Base-by-base conservation (phyloP, 2,888 invertebrate species). In the Andrena trimmerana region DNA sequence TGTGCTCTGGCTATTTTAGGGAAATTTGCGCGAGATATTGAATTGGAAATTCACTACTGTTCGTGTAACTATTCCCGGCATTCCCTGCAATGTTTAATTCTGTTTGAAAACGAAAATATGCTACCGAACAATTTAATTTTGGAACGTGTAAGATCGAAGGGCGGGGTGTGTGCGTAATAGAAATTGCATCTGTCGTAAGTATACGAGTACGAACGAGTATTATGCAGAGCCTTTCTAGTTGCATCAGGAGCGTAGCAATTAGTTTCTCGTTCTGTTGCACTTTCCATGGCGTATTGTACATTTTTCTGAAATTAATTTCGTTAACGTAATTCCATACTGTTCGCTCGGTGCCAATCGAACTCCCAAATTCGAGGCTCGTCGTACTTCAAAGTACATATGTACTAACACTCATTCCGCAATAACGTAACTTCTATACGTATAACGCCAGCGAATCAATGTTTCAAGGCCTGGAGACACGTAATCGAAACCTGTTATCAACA, bases 291-390 rank as follows among this genome's bases (percentile, higher is more conserved):
- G 24, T 78, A 83, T 72, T 62, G 63, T 16, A 78, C 74, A 79
- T 84, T 87, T 80, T 81, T 78, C 57, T 62, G 13, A 27, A 74
- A 76, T 72, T 62, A 82, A 81, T 76, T 84, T 52, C 57, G 5
- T 62, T 13, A 6, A 42, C 24, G 5, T 31, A 16, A 42, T 16
- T 16, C 42, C 16, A 42, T 5, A 16, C 42, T 24, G 4, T 48
- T 48, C 48, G 20, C 24, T 0, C 20, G 57, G 4, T 24, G 24
- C 27, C 10, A 27, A 57, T 57, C 10, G 20, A 20, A 24, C 54
- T 54, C 20, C 7, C 36, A 10, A 59, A 27, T 24, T 59, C 10
- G 8, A 6, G 20, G 5, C 4, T 36, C 42, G 10, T 42, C 4
- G 13, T 24, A 24, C 0, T 57, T 57, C 24, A 27, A 27, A 57